Conservation (phyloP, 2,888 invertebrate species). For the Andrena fulva region DNA sequence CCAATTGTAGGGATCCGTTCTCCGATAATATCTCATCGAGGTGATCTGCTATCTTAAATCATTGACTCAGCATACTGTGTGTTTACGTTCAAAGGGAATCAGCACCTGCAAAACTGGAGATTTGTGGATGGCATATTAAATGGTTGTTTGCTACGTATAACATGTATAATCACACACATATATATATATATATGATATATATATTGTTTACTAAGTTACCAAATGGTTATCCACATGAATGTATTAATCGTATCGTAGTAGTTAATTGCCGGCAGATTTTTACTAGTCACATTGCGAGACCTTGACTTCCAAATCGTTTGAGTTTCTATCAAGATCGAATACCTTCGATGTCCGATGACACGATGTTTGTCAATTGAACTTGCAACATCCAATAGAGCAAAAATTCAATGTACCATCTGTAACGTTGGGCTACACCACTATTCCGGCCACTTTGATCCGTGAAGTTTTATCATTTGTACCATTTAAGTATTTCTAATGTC, state of each 20-base stretch:
- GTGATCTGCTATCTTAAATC: slow-evolving; percentile 60
- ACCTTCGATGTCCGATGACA: slow-evolving; percentile 11
- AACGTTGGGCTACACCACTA: neutral
- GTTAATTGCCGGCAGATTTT: slow-evolving; percentile 36
- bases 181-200: neutral
- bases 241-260: slow-evolving; percentile 46
- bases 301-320: slow-evolving; percentile 33
- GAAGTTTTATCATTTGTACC: slow-evolving; percentile 1
- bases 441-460: neutral
- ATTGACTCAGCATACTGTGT: slow-evolving; percentile 69
- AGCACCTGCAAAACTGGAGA: slow-evolving; percentile 65
- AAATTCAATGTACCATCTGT: neutral
- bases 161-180: slow-evolving; percentile 33
- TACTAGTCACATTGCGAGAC: slow-evolving; percentile 57
- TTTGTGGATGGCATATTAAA: slow-evolving; percentile 62
- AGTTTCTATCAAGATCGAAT: slow-evolving; percentile 20
- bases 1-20: slow-evolving; percentile 65
- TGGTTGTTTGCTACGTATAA: slow-evolving; percentile 53
- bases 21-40: slow-evolving; percentile 60
- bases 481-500: slow-evolving; percentile 13
- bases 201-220: slow-evolving; percentile 59
- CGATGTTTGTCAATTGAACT: slow-evolving; percentile 6
- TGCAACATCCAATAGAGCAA: neutral
- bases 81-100: slow-evolving; percentile 67
- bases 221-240: slow-evolving; percentile 40